Conservation (phyloP, 2,113 vertebrate species). For the Actinemys pallida region DNA sequence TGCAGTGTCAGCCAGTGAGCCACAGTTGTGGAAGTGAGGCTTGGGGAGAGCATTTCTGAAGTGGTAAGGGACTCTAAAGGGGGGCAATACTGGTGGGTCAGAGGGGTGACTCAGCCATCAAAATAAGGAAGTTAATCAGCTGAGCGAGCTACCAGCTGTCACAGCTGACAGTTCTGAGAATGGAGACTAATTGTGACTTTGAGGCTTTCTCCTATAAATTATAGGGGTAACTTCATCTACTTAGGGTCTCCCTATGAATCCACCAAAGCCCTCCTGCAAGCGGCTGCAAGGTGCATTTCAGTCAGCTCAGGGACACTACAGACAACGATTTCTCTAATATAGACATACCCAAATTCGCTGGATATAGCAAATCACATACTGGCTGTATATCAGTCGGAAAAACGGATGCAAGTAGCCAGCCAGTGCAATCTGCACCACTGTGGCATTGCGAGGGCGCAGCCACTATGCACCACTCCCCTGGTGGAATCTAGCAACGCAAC, state of each 20-base stretch:
- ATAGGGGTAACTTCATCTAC: neutral
- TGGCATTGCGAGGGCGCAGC: accelerated
- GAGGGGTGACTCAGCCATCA: neutral
- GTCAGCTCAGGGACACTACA: too few species aligned
- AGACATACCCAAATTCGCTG: accelerated
- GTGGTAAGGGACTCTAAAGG: neutral
- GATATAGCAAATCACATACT: accelerated
- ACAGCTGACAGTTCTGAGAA: neutral
- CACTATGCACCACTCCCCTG: accelerated
- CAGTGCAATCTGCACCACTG: accelerated
- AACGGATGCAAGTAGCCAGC: accelerated
- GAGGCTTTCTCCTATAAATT: neutral
- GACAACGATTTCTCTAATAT: neutral
- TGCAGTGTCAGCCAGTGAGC: neutral
- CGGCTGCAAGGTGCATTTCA: neutral
- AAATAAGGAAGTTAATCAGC: neutral
- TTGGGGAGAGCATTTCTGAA: neutral
- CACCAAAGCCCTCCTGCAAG: neutral
- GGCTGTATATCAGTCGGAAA: accelerated
- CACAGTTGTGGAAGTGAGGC: neutral
- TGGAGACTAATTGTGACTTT: neutral
- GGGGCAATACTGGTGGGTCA: neutral
- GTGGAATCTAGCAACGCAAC: neutral
- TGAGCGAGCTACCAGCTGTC: neutral
- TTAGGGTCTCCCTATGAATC: neutral